These are phyloP conservation scores for Callipepla squamata DNA, from an alignment of 2,113 vertebrate species.

Conservation along the genomic window DNA sequence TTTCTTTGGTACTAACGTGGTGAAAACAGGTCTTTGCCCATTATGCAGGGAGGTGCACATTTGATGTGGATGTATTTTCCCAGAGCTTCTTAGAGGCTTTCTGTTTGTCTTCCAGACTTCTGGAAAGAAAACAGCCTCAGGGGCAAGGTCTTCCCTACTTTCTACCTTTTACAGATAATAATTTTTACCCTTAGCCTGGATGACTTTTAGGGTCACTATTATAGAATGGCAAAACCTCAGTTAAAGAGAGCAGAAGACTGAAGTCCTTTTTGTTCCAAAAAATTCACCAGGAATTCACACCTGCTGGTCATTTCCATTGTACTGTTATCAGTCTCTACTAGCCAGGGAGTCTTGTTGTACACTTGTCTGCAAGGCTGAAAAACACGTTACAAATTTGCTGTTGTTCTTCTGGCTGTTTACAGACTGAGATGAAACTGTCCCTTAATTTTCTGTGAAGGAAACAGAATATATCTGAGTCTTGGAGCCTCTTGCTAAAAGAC, in stretches of 20 bases:
- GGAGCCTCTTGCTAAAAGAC: conserved; percentile 61
- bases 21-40: no score
- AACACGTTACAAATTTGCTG: background rate
- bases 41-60: no score
- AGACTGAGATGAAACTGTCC: conserved; percentile 48
- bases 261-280: background rate
- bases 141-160: background rate
- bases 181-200: background rate
- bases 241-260: background rate
- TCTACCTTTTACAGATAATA: background rate
- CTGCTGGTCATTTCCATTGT: background rate
- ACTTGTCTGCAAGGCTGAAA: conserved; percentile 32
- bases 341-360: conserved; percentile 32
- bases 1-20: no score
- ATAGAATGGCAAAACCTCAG: background rate
- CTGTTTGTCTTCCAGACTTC: background rate
- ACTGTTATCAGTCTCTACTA: background rate
- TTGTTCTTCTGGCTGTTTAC: conserved; percentile 40
- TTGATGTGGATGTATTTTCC: no score
- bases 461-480: conserved; percentile 16
- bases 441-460: conserved; percentile 13
- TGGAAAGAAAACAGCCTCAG: background rate
- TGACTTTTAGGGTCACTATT: background rate
- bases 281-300: background rate
- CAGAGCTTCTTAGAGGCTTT: background rate